These are phyloP conservation scores for Stenurella melanura DNA, from an alignment of 2,888 invertebrate species.

Conservation along the genomic window DNA sequence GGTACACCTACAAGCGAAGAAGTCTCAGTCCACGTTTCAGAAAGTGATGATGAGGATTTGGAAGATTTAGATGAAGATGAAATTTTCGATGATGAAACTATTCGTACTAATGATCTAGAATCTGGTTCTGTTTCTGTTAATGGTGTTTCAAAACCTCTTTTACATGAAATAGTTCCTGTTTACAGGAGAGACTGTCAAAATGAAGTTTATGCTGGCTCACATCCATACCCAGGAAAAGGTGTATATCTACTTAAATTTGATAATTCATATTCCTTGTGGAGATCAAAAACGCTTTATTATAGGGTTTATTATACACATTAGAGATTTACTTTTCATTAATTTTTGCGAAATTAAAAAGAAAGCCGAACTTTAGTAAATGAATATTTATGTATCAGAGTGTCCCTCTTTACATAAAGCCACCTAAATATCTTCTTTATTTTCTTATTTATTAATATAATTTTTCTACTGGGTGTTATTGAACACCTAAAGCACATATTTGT, in stretches of 20 bases:
- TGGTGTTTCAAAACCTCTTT: slow-evolving; percentile 74
- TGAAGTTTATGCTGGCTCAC: slow-evolving; percentile 98
- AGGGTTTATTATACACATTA: slow-evolving; percentile 95
- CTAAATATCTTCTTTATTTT: too few relatives aligned
- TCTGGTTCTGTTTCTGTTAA: slow-evolving; percentile 70
- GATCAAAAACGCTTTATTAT: slow-evolving; percentile 99
- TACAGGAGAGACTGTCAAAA: slow-evolving; percentile 97
- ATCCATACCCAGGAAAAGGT: slow-evolving; percentile 97
- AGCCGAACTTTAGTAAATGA: background rate
- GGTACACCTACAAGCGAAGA: slow-evolving; percentile 87
- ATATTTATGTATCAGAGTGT: too few relatives aligned
- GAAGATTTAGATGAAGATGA: slow-evolving; percentile 76
- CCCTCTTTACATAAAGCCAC: too few relatives aligned
- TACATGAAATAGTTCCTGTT: slow-evolving; percentile 93
- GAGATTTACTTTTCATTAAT: slow-evolving; percentile 46
- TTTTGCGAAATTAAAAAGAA: slow-evolving; percentile 27
- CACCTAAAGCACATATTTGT: too few relatives aligned
- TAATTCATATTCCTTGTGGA: slow-evolving; percentile 99
- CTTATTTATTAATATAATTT: too few relatives aligned
- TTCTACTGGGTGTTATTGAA: too few relatives aligned
- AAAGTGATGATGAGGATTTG: slow-evolving; percentile 95
- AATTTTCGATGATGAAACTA: slow-evolving; percentile 74
- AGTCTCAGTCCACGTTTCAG: slow-evolving; percentile 96
- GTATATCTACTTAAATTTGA: slow-evolving; percentile 99
- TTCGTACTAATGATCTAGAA: slow-evolving; percentile 77